These are phyloP conservation scores for Calyptomena viridis DNA, from an alignment of 2,113 vertebrate genomes.

Conservation along the genomic window DNA sequence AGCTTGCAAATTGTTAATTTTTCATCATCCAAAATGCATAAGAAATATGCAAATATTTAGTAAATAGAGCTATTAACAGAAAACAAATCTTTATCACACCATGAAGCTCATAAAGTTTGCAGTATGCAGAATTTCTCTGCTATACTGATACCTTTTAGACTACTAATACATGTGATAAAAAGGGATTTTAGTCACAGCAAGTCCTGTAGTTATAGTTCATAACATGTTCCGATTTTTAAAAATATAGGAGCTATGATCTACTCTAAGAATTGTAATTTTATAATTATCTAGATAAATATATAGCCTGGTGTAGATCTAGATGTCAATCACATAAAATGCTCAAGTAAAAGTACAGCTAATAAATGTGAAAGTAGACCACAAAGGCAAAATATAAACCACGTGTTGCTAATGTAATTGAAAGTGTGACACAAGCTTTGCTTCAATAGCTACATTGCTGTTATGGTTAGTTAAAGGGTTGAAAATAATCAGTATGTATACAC, in stretches of 20 bases:
- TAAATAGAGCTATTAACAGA: slow-evolving; percentile 52
- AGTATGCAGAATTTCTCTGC: slow-evolving; percentile 8
- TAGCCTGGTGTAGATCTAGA: background rate
- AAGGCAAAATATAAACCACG: background rate
- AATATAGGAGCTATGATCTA: background rate
- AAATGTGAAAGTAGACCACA: background rate
- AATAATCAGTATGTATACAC: background rate
- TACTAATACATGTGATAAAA: background rate
- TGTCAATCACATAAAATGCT: background rate
- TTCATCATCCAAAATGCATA: slow-evolving; percentile 8
- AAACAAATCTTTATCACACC: slow-evolving; percentile 54
- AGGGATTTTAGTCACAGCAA: background rate
- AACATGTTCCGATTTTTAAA: background rate
- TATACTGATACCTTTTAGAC: slow-evolving; percentile 20
- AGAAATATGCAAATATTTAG: slow-evolving; percentile 63
- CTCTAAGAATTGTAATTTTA: background rate
- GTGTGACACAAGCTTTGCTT: background rate
- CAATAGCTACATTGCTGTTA: background rate
- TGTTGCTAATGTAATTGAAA: background rate
- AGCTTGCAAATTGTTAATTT: slow-evolving; percentile 4
- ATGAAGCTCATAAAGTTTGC: slow-evolving; percentile 15
- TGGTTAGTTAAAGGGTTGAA: background rate
- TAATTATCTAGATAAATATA: background rate
- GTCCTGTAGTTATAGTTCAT: background rate
- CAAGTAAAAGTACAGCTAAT: background rate